phyloP scores from a whole-genome alignment of 2,113 vertebrate species.

The Seriola rivoliana region DNA sequence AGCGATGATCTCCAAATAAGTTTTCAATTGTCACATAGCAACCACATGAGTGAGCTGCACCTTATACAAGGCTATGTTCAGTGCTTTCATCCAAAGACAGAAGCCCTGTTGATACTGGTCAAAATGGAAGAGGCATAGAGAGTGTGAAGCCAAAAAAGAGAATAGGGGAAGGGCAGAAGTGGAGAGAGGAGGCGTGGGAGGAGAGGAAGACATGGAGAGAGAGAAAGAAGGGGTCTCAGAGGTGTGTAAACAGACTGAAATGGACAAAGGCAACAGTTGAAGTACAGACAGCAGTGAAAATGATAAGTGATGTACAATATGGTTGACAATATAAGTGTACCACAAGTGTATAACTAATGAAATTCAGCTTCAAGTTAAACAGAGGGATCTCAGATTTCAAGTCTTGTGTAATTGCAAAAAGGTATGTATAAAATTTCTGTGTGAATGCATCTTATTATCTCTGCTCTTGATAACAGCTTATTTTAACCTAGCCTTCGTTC shows the following conservation, averaged over 20 bases:
- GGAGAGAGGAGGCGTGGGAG: background rate
- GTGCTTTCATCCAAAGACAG: slow-evolving; percentile 31
- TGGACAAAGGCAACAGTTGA: background rate
- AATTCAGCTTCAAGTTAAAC: background rate
- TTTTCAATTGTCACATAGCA: slow-evolving; percentile 31
- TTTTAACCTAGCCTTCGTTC: slow-evolving; percentile 30
- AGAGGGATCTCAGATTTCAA: background rate
- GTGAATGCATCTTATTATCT: slow-evolving; percentile 10
- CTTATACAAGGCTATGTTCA: slow-evolving; percentile 20
- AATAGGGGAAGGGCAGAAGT: background rate
- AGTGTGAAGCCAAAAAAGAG: slow-evolving; percentile 21
- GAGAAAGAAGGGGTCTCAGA: background rate
- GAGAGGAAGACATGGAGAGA: background rate
- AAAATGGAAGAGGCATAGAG: slow-evolving; percentile 24
- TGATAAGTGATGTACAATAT: background rate
- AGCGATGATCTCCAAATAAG: slow-evolving; percentile 5
- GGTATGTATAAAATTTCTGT: background rate
- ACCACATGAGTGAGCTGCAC: slow-evolving; percentile 9
- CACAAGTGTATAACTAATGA: background rate
- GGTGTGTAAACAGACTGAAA: slow-evolving; percentile 1
- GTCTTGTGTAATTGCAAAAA: slow-evolving; percentile 10
- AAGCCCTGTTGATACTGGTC: slow-evolving; percentile 37
- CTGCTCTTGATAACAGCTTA: slow-evolving; percentile 6
- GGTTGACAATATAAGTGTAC: background rate
- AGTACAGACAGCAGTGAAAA: background rate